phyloP scores from a whole-genome alignment of 2,797 vertebrate genomes.

The Pseudochirops corinnae region DNA sequence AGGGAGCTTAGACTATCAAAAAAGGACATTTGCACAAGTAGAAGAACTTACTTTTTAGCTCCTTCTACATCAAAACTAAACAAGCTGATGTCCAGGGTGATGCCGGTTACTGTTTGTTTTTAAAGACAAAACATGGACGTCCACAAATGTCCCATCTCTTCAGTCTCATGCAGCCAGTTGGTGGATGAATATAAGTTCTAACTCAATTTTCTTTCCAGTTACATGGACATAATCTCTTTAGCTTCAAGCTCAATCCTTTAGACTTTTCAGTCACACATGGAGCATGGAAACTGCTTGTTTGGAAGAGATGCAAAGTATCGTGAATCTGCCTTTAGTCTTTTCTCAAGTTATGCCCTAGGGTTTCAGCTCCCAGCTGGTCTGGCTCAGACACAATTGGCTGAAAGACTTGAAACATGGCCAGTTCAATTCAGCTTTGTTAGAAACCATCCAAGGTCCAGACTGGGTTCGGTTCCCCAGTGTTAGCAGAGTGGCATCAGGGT shows the following conservation, averaged over 20 bases:
- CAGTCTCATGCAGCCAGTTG: conserved; percentile 57
- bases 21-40: conserved; percentile 59
- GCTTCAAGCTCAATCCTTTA: conserved; percentile 39
- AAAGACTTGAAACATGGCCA: conserved; percentile 74
- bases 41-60: conserved; percentile 57
- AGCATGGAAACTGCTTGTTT: conserved; percentile 17
- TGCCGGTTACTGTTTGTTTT: conserved; percentile 62
- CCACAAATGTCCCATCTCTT: conserved; percentile 37
- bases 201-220: conserved; percentile 58
- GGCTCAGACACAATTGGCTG: conserved; percentile 73
- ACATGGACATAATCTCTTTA: conserved; percentile 19
- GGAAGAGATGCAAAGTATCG: conserved; percentile 49
- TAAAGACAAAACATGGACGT: conserved; percentile 71
- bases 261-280: conserved; percentile 48
- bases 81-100: conserved; percentile 37
- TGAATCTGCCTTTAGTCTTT: conserved; percentile 46
- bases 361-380: conserved; percentile 71
- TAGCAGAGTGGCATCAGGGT: conserved; percentile 19
- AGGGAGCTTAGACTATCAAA: conserved; percentile 62
- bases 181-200: neutral
- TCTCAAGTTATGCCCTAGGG: conserved; percentile 62
- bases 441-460: conserved; percentile 65
- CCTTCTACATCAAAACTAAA: conserved; percentile 67
- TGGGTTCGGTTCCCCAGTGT: conserved; percentile 53
- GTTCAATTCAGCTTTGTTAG: conserved; percentile 73